Conservation (phyloP, 2,797 vertebrate genomes). For the Mus minutoides region DNA sequence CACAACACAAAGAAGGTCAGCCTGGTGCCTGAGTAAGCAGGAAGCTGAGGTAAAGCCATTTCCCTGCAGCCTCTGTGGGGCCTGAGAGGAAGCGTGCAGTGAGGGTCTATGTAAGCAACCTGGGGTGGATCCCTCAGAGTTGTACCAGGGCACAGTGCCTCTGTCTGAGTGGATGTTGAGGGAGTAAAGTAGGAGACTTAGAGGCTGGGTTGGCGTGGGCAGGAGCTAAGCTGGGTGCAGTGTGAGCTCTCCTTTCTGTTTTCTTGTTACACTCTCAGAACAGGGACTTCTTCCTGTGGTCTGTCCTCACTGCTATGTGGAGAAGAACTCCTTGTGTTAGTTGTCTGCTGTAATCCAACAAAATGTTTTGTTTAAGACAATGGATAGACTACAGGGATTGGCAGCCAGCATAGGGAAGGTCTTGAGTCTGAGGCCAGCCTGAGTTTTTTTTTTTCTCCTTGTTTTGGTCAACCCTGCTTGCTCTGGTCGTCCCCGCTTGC, state of each 20-base stretch:
- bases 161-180: not conserved
- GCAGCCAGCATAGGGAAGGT: not conserved
- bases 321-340: not conserved
- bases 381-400: not conserved
- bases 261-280: not conserved
- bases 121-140: not conserved
- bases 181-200: not conserved
- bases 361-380: not conserved
- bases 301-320: not conserved
- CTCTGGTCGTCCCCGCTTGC: too few relatives aligned
- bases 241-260: not conserved
- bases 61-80: not conserved
- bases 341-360: not conserved
- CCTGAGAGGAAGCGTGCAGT: not conserved
- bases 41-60: not conserved
- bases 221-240: not conserved
- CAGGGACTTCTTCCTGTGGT: not conserved
- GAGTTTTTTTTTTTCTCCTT: too few relatives aligned
- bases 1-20: not conserved
- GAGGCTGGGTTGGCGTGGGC: fast-evolving
- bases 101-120: not conserved
- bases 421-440: not conserved
- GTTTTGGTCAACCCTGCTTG: too few relatives aligned
- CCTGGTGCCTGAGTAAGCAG: not conserved
- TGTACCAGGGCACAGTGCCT: not conserved